phyloP scores from a whole-genome alignment of 2,113 vertebrate genomes.

The Nasalis larvatus region DNA sequence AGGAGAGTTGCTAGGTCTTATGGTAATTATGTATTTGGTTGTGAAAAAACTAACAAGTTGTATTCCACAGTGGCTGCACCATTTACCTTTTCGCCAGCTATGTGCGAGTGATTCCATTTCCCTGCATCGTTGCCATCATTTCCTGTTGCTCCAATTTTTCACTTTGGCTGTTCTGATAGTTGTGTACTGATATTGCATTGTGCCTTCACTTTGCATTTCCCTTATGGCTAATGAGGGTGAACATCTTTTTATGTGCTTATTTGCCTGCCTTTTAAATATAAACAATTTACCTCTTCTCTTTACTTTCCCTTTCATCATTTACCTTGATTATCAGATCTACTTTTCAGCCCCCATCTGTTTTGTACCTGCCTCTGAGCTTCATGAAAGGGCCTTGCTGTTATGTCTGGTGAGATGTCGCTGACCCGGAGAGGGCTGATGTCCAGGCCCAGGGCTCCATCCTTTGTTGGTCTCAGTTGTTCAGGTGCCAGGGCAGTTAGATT shows the following conservation, averaged over 20 bases:
- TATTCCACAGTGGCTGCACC: neutral
- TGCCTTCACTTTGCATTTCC: slow-evolving; percentile 1
- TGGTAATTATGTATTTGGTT: neutral
- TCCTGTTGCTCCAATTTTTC: neutral
- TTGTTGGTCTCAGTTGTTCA: neutral
- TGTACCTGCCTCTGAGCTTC: neutral
- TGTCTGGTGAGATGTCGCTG: neutral
- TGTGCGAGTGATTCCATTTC: neutral
- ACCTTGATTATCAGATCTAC: neutral
- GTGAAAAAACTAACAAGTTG: neutral
- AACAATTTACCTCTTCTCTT: neutral
- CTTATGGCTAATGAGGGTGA: slow-evolving; percentile 2
- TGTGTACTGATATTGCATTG: neutral
- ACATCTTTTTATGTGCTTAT: neutral
- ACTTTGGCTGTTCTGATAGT: neutral
- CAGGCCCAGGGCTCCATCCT: neutral
- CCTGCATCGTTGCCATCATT: neutral
- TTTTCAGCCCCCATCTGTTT: neutral
- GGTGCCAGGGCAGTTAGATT: neutral
- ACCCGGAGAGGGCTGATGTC: neutral
- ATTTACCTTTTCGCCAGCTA: neutral
- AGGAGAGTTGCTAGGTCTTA: neutral
- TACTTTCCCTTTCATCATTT: neutral
- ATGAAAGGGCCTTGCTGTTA: neutral
- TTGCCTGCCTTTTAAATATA: slow-evolving; percentile 29